Evolutionary conservation across 1,140 invertebrate species (phyloP), one percentile per base, ranked within the genome.

Genomic region (Stegodyphus mimosarum): DNA sequence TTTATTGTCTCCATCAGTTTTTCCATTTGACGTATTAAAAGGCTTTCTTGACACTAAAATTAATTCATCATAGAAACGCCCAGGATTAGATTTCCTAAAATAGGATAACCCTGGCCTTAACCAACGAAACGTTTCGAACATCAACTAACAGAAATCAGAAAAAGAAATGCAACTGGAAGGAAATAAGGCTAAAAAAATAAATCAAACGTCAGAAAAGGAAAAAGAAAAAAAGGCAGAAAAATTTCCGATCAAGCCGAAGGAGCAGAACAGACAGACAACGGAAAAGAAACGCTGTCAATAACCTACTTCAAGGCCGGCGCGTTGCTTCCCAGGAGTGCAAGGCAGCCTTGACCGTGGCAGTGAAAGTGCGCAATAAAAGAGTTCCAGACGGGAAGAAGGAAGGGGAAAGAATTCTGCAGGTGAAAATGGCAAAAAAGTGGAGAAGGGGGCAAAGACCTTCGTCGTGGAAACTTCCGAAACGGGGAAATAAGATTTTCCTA

Each of bases 261-360:
- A 53, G 71, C 7, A 33, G 50, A 6, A 18, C 13, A 71, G 69
- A 13, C 48, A 49, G 33, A 33, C 33, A 33, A 33, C 33, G 33
- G 52, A 63, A 70, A 79, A 60, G 11, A 64, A 51, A 72, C 17
- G 53, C 78, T 81, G 78, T 81, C 78, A 81, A 81, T 81, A 81
- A 81, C 78, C 78, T 71, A 49, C 52, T 72, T 81, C 78, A 81
- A 81, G 78, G 78, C 63, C 78, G 51, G 52, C 67, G 9, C 53
- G 18, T 60, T 72, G 64, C 78, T 72, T 72, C 55, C 78, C 52
- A 33, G 51, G 66, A 79, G 51, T 51, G 33, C 75, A 15, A 50
- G 50, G 52, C 69, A 81, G 67, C 78, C 78, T 81, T 81, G 78
- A 81, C 78, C 78, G 78, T 81, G 78, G 78, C 78, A 81, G 78